Evolutionary conservation across 2,888 invertebrate species (phyloP), one percentile per base, ranked within the genome.

Genomic region (Spisula subtruncata): DNA sequence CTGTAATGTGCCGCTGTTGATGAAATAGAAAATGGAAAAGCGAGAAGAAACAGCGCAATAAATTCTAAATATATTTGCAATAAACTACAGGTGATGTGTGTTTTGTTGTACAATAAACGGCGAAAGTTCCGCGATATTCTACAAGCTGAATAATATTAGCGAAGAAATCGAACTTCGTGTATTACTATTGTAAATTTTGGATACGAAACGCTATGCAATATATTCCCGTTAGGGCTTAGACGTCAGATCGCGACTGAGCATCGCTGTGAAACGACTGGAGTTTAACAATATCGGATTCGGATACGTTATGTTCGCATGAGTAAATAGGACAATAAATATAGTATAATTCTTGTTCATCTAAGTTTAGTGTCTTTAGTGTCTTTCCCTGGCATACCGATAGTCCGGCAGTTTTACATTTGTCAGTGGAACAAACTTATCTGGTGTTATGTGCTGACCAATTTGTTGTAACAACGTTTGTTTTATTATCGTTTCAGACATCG

Each of bases 221-320:
- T 32, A 75, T 75, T 75, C 75, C 75, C 29, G 32, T 35, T 18
- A 75, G 75, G 35, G 8, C 16, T 75, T 32, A 2, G 35, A 32
- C 35, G 25, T 75, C 14, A 35, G 75, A 75, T 71, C 32, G 20
- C 18, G 75, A 35, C 75, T 75, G 25, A 75, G 18, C 35, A 32
- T 12, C 35, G n/a, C 75, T 35, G 35, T 35, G 75, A 75, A 75
- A 18, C 18, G 75, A 35, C 35, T 35, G 75, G 75, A 75, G 32
- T 75, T 75, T 35, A 32, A 32, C 29, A 75, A 75, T 75, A 75
- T 75, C 75, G 75, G 35, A 75, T 75, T 75, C 35, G 75, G 75
- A 75, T 75, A 75, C 75, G 35, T 25, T 32, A 35, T 20, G 35
- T 18, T 75, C 1, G 35, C 35, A 75, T 35, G 75, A 18, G 35